These are phyloP conservation scores for Nothobranchius kuhntae DNA, from an alignment of 2,113 vertebrate species.

Conservation along the genomic window DNA sequence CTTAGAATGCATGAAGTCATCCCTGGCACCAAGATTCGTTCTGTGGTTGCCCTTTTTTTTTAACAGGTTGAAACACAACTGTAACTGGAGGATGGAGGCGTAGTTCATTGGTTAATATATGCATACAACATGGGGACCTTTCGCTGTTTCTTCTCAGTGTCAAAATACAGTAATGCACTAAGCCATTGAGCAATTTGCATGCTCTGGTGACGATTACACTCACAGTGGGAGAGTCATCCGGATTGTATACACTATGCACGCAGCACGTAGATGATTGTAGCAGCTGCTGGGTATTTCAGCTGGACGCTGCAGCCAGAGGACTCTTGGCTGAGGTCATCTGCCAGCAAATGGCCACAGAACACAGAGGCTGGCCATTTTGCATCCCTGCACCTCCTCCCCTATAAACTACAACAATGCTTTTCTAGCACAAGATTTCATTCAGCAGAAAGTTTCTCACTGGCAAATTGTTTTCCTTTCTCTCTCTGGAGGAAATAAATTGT, in stretches of 20 bases:
- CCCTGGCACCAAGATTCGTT: background rate
- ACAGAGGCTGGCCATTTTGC: conserved; percentile 33
- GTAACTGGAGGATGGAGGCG: too few species aligned
- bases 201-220: conserved; percentile 19
- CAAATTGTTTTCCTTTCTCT: conserved; percentile 50
- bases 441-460: conserved; percentile 29
- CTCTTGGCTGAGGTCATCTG: conserved; percentile 58
- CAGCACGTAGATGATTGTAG: conserved; percentile 24
- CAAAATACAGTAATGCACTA: background rate
- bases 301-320: conserved; percentile 42
- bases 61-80: background rate
- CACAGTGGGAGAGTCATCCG: conserved; percentile 22
- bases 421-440: conserved; percentile 38
- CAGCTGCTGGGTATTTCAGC: conserved; percentile 41
- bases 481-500: conserved; percentile 32
- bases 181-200: conserved; percentile 24
- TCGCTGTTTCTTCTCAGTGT: background rate
- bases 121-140: background rate
- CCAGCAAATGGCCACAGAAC: conserved; percentile 49
- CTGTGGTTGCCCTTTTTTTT: too few species aligned
- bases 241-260: conserved; percentile 12
- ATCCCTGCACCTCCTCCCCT: conserved; percentile 58
- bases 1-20: background rate
- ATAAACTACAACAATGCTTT: conserved; percentile 57
- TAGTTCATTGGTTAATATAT: background rate